A percentile compares a stretch with the other conserved stretches of the same genome.
phyloP scores from a whole-genome alignment of 2,797 vertebrate genomes.

The Falco columbarius region DNA sequence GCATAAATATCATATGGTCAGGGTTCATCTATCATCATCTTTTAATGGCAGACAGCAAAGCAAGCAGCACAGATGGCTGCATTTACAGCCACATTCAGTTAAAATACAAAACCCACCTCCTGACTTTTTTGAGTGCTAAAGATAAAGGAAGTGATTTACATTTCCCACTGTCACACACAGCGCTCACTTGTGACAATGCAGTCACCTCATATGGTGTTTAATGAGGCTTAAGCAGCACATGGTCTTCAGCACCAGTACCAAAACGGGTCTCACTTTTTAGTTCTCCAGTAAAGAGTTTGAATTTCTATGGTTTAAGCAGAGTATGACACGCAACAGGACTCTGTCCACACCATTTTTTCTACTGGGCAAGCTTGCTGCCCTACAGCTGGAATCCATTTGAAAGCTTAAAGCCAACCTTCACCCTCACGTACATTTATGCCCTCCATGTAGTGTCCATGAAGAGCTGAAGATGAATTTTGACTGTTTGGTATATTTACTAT shows the following conservation, averaged over 20 bases:
- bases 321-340: neutral
- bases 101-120: neutral
- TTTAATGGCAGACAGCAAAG: neutral
- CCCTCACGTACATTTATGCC: neutral
- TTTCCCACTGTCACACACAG: neutral
- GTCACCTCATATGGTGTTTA: neutral
- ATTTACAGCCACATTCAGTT: neutral
- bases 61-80: neutral
- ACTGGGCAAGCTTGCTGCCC: neutral
- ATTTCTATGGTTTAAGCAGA: neutral
- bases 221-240: rapidly evolving
- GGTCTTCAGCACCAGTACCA: neutral
- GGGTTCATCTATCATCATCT: neutral
- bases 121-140: neutral
- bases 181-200: neutral
- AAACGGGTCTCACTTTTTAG: neutral
- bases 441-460: neutral
- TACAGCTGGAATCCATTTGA: neutral
- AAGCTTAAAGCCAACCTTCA: neutral
- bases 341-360: neutral
- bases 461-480: neutral
- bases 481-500: neutral
- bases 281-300: neutral
- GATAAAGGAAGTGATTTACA: neutral
- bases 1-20: neutral